Base-by-base conservation (phyloP, 2,113 vertebrate genomes). In the Heliornis fulica region DNA sequence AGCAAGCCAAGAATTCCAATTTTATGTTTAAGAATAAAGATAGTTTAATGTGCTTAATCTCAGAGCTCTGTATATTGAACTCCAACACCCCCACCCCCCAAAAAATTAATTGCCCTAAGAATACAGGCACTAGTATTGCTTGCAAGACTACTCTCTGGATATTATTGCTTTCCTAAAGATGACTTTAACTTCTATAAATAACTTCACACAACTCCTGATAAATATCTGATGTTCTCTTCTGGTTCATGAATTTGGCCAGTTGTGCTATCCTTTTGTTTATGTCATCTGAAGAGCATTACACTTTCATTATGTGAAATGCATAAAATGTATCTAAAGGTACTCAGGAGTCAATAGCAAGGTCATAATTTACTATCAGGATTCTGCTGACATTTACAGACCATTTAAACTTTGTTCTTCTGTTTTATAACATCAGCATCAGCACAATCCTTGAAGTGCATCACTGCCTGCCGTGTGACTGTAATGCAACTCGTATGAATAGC, bases 351-450 rank as follows among this genome's bases (percentile, higher is more conserved):
- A 95, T 80, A 84, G 91, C 88, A 96, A 97, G 95, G 96, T 95
- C 96, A 97, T 95, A 93, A 97, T 96, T 97, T 96, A 96, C 81
- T 92, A 83, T 82, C 79, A 86, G 51, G 72, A 97, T 96, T 97
- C 93, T 96, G 94, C 95, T 97, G 97, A 97, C 96, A 97, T 97
- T 97, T 97, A 95, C 95, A 96, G 88, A 96, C 88, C 96, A 93
- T 96, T 97, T 97, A 94, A 96, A 96, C 93, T 95, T 97, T 96
- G 94, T 95, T 97, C 92, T 94, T 96, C 82, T 93, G 64, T 77
- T 95, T 92, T 95, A 90, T 90, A 96, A 96, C 83, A 3, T 92
- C 90, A 95, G 88, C 93, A 96, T 97, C 96, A 97, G 96, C 97
- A 97, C 94, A 97, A 95, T 95, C 94, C 89, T 95, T 93, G 81